Evolutionary conservation across 1,140 invertebrate genomes (phyloP).

Genomic region (Drosophila orena): DNA sequence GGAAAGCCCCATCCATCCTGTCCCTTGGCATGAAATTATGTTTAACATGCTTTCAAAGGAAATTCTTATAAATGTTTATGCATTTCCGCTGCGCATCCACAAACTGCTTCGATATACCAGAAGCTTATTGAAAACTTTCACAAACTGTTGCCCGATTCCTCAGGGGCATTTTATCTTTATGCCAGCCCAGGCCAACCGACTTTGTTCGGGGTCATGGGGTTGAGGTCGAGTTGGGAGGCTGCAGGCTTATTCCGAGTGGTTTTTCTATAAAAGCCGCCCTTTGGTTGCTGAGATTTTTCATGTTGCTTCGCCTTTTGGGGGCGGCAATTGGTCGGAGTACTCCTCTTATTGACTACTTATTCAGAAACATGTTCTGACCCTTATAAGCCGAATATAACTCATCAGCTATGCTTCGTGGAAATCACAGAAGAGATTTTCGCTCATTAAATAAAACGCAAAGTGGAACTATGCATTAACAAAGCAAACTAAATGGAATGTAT

Average conservation of each 20-base stretch:
- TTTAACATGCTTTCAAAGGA: conserved; percentile 63
- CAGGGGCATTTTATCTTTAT: conserved; percentile 71
- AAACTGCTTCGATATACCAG: conserved; percentile 44
- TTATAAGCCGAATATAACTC: conserved; percentile 8
- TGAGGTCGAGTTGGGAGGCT: conserved; percentile 12
- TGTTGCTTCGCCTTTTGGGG: conserved; percentile 16
- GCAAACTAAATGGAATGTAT: no score
- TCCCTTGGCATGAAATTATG: conserved; percentile 62
- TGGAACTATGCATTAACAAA: no score
- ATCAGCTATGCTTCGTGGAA: background rate
- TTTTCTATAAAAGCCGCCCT: conserved; percentile 48
- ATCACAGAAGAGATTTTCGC: background rate
- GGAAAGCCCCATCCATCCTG: background rate
- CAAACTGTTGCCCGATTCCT: conserved; percentile 69
- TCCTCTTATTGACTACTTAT: conserved; percentile 19
- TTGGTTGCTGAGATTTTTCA: conserved; percentile 27
- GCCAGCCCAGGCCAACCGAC: conserved; percentile 29
- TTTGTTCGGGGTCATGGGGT: conserved; percentile 24
- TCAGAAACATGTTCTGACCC: conserved; percentile 10
- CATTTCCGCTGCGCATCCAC: conserved; percentile 60
- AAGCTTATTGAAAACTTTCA: conserved; percentile 77
- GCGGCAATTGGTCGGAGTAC: conserved; percentile 50
- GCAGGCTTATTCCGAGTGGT: background rate
- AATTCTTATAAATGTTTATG: conserved; percentile 76
- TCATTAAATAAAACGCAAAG: background rate